phyloP scores from a whole-genome alignment of 2,888 invertebrate species.

The Xestia sexstrigata region DNA sequence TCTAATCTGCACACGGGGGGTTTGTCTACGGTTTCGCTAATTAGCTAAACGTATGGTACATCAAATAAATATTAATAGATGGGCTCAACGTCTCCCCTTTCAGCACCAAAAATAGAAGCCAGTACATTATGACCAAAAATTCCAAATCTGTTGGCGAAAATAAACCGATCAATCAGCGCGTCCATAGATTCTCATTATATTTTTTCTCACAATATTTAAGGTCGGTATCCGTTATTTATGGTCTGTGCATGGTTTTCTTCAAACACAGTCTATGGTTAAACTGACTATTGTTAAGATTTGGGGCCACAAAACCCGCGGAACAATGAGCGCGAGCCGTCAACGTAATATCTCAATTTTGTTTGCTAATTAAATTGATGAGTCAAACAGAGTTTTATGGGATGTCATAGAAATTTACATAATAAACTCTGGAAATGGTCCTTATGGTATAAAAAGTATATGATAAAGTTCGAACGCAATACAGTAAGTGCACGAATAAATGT shows the following conservation, averaged over 20 bases:
- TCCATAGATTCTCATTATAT: slow-evolving; percentile 47
- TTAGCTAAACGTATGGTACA: not conserved
- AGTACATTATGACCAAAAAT: not conserved
- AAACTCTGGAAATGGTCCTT: not conserved
- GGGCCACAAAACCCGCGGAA: slow-evolving; percentile 64
- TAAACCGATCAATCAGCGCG: slow-evolving; percentile 63
- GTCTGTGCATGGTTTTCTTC: slow-evolving; percentile 78
- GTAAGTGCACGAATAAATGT: not conserved
- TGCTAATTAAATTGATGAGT: not conserved
- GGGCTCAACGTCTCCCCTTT: not conserved
- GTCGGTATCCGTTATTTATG: slow-evolving; percentile 76
- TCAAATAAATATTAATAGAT: slow-evolving; percentile 3
- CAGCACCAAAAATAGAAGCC: not conserved
- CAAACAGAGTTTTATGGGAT: not conserved
- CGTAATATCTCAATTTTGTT: not conserved
- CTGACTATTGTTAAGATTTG: slow-evolving; percentile 68
- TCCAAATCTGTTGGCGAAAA: slow-evolving; percentile 34
- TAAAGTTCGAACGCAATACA: not conserved
- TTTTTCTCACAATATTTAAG: slow-evolving; percentile 59
- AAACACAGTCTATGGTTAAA: slow-evolving; percentile 70
- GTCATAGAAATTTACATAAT: not conserved
- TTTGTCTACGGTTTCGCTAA: not conserved
- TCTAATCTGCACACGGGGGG: not conserved
- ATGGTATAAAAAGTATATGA: not conserved
- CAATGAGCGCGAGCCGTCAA: not conserved